Evolutionary conservation across 2,888 invertebrate species (phyloP).

Genomic region (Lysandra bellargus): DNA sequence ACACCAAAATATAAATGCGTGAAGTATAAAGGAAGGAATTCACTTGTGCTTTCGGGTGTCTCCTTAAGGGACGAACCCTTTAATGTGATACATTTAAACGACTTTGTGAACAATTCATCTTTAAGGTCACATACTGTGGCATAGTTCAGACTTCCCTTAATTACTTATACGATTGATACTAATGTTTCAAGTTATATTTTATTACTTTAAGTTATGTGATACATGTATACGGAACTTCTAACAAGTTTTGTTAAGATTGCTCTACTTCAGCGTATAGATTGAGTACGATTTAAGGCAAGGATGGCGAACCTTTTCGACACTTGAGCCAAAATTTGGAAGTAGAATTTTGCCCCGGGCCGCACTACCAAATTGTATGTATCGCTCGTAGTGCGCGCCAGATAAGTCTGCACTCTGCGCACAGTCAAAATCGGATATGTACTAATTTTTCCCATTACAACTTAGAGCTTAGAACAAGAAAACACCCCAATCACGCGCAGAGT

Average conservation of each 20-base stretch:
- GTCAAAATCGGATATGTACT: too few relatives aligned
- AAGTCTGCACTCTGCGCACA: too few relatives aligned
- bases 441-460: too few relatives aligned
- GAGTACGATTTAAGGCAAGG: too few relatives aligned
- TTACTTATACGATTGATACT: conserved; percentile 12
- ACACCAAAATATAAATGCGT: not conserved
- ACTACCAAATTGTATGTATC: too few relatives aligned
- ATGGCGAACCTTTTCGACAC: too few relatives aligned
- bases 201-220: not conserved
- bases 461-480: too few relatives aligned
- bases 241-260: not conserved
- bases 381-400: too few relatives aligned
- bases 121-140: conserved; percentile 6
- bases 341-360: too few relatives aligned
- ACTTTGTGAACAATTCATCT: conserved; percentile 19
- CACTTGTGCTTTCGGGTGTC: not conserved
- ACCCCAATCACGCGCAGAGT: too few relatives aligned
- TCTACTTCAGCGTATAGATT: not conserved
- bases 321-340: too few relatives aligned
- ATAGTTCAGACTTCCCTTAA: conserved; percentile 3
- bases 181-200: conserved; percentile 11
- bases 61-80: not conserved
- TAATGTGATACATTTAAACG: conserved; percentile 9
- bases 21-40: conserved; percentile 1
- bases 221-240: not conserved